Conservation (phyloP, 2,797 vertebrate genomes). For the Enteromius mattozi region DNA sequence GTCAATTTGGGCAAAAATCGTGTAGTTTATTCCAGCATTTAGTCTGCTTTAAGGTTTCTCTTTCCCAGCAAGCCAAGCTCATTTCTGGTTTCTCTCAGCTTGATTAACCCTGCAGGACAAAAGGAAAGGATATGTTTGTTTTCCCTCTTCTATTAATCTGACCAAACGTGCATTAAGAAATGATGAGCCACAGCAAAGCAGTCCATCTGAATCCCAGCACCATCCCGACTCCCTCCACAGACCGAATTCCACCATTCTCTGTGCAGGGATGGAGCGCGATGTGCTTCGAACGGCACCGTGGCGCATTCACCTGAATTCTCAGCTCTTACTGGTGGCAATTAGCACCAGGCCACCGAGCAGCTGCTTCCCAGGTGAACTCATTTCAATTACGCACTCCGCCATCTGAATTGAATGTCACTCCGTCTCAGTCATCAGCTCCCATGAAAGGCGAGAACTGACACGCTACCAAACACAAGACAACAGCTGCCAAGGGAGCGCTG, state of each 20-base stretch:
- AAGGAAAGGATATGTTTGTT: conserved; percentile 25
- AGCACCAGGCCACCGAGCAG: conserved; percentile 64
- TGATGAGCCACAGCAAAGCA: not conserved
- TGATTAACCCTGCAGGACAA: conserved; percentile 44
- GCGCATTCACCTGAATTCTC: conserved; percentile 32
- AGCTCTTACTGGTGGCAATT: conserved; percentile 63
- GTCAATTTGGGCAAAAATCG: not conserved
- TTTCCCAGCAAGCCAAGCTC: conserved; percentile 18
- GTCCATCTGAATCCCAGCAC: conserved; percentile 10
- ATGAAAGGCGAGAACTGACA: conserved; percentile 69
- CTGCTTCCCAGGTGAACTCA: conserved; percentile 75
- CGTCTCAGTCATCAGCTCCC: conserved; percentile 67
- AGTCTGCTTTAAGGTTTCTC: not conserved
- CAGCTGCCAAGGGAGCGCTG: conserved; percentile 73
- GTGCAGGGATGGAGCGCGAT: not conserved
- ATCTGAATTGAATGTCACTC: conserved; percentile 74
- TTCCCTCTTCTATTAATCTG: conserved; percentile 29
- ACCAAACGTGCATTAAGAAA: conserved; percentile 37
- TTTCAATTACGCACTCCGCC: conserved; percentile 76
- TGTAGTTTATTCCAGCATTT: not conserved
- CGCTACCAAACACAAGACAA: conserved; percentile 58
- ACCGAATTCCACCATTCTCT: not conserved
- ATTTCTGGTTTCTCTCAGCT: conserved; percentile 39
- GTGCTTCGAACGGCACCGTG: not conserved
- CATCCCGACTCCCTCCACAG: not conserved